Conservation (phyloP, 2,113 vertebrate genomes). For the Dicerorhinus sumatrensis region DNA sequence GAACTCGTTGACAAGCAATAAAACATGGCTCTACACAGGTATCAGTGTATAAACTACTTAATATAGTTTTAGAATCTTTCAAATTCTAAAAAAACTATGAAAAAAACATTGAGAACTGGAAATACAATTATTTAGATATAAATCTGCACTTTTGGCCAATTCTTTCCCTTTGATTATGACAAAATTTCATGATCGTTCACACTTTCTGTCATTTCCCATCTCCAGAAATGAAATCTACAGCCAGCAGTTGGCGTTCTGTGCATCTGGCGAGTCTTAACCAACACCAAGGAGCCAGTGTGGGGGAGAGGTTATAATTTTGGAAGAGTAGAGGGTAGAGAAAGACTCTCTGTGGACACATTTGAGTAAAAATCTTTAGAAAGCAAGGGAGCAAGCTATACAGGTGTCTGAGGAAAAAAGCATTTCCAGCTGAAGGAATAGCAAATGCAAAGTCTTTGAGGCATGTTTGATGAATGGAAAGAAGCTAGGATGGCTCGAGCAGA, state of each 20-base stretch:
- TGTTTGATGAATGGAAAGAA: not conserved
- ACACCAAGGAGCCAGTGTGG: not conserved
- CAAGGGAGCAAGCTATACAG: not conserved
- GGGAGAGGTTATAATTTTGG: not conserved
- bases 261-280: not conserved
- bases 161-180: not conserved
- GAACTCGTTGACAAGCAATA: not conserved
- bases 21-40: not conserved
- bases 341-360: not conserved
- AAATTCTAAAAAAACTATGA: not conserved
- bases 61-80: not conserved
- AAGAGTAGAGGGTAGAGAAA: not conserved
- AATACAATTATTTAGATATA: not conserved
- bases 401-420: not conserved
- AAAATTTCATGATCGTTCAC: not conserved
- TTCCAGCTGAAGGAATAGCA: not conserved
- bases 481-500: not conserved
- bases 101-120: not conserved
- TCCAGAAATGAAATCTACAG: not conserved
- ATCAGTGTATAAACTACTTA: not conserved
- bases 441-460: not conserved
- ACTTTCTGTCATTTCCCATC: not conserved
- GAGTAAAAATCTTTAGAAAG: not conserved
- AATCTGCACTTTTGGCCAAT: not conserved
- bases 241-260: not conserved